Evolutionary conservation across 1,140 invertebrate genomes (phyloP).

Genomic region (Drosophila pseudoobscura): DNA sequence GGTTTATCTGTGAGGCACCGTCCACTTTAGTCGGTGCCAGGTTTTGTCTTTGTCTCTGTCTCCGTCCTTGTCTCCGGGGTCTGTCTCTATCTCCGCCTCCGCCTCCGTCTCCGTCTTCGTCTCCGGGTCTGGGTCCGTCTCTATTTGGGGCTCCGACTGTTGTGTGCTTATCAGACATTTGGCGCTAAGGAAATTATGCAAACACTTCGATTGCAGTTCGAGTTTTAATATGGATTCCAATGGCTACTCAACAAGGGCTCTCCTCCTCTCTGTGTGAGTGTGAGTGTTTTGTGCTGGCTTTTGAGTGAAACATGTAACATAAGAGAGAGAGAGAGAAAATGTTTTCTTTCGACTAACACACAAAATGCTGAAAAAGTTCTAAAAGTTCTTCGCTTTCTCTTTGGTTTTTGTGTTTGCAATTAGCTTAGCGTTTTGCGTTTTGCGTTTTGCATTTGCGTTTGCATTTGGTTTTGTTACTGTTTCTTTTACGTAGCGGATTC

Average conservation of each 20-base stretch:
- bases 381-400: conserved; percentile 46
- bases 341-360: conserved; percentile 47
- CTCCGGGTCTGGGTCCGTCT: conserved; percentile 8
- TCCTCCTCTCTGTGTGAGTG: conserved; percentile 1
- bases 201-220: conserved; percentile 20
- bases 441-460: conserved; percentile 23
- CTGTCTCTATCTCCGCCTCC: not conserved
- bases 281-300: conserved; percentile 45
- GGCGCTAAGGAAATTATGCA: conserved; percentile 35
- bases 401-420: conserved; percentile 34
- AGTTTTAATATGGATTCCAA: conserved; percentile 16
- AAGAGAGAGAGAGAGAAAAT: conserved; percentile 50
- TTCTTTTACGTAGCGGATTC: conserved; percentile 42
- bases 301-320: conserved; percentile 51
- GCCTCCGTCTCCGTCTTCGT: not conserved
- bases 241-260: conserved; percentile 20
- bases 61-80: not conserved
- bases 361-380: conserved; percentile 62
- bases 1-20: conserved; percentile 57
- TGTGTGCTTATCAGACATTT: conserved; percentile 26
- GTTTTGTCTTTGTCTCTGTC: not conserved
- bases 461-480: not conserved
- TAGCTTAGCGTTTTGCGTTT: conserved; percentile 50
- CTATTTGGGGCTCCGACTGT: conserved; percentile 3
- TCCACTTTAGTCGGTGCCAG: conserved; percentile 38